Conservation (phyloP, 2,888 invertebrate species). For the Buathra laborator region DNA sequence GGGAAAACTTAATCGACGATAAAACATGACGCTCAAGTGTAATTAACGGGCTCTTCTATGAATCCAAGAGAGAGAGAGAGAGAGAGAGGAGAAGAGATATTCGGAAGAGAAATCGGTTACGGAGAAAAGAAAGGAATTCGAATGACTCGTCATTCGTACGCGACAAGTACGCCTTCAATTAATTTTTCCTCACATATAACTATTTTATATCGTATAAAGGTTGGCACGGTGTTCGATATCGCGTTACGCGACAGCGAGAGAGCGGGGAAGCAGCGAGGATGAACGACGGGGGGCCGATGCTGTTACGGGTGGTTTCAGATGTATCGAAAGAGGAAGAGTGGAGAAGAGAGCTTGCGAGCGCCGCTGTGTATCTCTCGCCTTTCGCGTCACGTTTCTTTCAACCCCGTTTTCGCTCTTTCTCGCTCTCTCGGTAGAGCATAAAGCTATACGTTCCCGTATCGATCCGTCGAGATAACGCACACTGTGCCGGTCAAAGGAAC, state of each 20-base stretch:
- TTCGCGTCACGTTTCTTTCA: not conserved
- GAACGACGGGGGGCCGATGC: not conserved
- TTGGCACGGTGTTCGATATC: not conserved
- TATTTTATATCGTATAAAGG: not conserved
- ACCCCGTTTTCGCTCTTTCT: not conserved
- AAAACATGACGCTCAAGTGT: slow-evolving; percentile 43
- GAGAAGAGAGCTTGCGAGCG: slow-evolving; percentile 3
- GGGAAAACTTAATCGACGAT: slow-evolving; percentile 55
- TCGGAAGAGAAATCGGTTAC: too few species aligned
- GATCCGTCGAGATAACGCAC: not conserved
- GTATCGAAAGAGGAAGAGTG: slow-evolving; percentile 5
- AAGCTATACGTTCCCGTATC: not conserved
- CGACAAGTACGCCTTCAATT: slow-evolving; percentile 2
- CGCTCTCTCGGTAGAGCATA: not conserved
- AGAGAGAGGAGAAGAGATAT: not conserved
- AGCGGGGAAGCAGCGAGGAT: too few species aligned
- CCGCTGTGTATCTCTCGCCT: slow-evolving; percentile 1
- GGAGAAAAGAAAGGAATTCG: not conserved
- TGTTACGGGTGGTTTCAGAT: not conserved
- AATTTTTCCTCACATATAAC: slow-evolving; percentile 14
- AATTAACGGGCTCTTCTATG: slow-evolving; percentile 41
- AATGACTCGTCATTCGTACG: not conserved
- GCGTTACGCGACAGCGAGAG: not conserved
- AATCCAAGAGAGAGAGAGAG: slow-evolving; percentile 6
- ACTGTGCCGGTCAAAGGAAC: slow-evolving; percentile 18